Base-by-base conservation (phyloP, 2,888 invertebrate species). In the Lysandra bellargus region DNA sequence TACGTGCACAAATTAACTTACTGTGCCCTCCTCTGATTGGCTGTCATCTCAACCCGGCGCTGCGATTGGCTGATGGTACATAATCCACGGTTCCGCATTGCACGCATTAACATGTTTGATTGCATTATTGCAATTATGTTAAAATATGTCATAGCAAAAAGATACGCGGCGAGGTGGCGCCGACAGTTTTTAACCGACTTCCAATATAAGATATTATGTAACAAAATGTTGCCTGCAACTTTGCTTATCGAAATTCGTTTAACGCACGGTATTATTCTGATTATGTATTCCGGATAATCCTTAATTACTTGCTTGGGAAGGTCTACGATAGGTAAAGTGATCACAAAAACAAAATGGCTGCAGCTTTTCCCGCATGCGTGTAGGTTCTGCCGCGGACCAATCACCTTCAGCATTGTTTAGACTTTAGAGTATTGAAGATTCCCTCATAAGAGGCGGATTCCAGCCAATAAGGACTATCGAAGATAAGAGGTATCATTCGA, bases 61-160 rank as follows among this genome's bases (percentile, higher is more conserved):
- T 33, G 33, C 6, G 30, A 76, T 76, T 76, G 76, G 76, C 75
- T 44, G 49, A 14, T 44, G 75, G 2, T 6, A 53, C 2, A 57
- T 76, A 76, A 75, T 49, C 40, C 49, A 57, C 14, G 57, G 53
- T 76, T 76, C 76, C 76, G 76, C 76, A 76, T 76, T 75, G 75
- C 14, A 57, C 23, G 2, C 30, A 76, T 76, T 57, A 57, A 17
- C 76, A 76, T 76, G 57, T 76, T 76, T 76, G 76, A 76, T 76
- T 76, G 76, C 76, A 57, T 76, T 76, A 53, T 76, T 57, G 33
- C 33, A 33, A 76, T 76, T 76, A 53, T 76, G 76, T 57, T 3
- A 23, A 76, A 17, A 76, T 76, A 76, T 76, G 76, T 53, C 76
- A 33, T 30, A 57, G 69, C 69, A 69, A 69, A 69, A 69, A 69